Percentiles rank a stretch among this genome's conserved stretches.
Evolutionary conservation across 2,113 vertebrate species (phyloP).

Genomic region (Prochilodus magdalenae): DNA sequence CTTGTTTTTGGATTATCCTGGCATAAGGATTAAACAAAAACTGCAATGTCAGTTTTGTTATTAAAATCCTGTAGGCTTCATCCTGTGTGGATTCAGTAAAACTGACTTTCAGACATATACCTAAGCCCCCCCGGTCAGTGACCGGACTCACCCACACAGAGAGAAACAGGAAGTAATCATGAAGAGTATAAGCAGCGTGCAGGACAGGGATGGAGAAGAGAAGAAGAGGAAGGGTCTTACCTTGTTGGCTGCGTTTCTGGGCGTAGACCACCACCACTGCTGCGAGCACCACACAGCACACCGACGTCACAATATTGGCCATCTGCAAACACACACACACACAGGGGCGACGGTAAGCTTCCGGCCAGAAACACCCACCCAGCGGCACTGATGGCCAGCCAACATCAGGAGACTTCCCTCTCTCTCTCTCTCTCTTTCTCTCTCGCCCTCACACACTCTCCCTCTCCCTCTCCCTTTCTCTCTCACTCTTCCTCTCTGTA

Average conservation of each 20-base stretch:
- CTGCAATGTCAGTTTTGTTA: too few species aligned
- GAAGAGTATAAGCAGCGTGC: not conserved
- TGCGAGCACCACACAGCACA: constrained; percentile 91
- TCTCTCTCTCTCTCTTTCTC: constrained; percentile 49
- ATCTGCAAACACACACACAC: constrained; percentile 83
- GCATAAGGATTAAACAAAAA: too few species aligned
- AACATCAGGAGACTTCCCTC: constrained; percentile 62
- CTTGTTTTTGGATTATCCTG: too few species aligned
- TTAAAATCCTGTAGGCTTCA: too few species aligned
- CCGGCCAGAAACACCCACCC: constrained; percentile 57
- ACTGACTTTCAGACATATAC: too few species aligned
- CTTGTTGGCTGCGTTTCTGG: constrained; percentile 90
- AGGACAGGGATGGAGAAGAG: not conserved
- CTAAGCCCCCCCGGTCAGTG: not conserved
- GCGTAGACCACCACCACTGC: constrained; percentile 88
- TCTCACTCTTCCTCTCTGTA: not conserved
- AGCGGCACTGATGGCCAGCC: constrained; percentile 62
- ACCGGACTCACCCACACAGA: not conserved
- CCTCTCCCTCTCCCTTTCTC: constrained; percentile 13
- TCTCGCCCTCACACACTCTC: not conserved
- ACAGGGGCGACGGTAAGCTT: constrained; percentile 64
- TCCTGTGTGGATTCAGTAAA: too few species aligned
- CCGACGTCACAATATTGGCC: constrained; percentile 89
- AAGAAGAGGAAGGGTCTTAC: constrained; percentile 79
- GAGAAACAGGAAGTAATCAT: too few species aligned